These are phyloP conservation scores for Mirza zaza DNA, from an alignment of 2,113 vertebrate species.

Conservation along the genomic window DNA sequence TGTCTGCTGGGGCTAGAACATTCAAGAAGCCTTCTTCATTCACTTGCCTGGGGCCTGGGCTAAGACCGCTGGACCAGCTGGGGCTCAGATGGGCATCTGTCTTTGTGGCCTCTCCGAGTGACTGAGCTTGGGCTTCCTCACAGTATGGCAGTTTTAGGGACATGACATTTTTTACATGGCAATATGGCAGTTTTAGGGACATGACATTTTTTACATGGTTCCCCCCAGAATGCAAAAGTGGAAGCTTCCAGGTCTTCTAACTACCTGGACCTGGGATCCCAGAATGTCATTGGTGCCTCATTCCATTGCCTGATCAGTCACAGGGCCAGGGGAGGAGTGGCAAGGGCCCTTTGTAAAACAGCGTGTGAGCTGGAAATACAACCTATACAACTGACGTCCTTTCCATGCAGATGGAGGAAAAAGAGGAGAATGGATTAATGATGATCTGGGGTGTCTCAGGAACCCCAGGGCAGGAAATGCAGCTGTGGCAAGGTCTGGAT, in stretches of 20 bases:
- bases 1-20: neutral
- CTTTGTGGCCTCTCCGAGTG: neutral
- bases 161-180: neutral
- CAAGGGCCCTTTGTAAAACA: neutral
- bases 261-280: neutral
- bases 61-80: neutral
- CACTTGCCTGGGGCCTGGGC: neutral
- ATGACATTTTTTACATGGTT: neutral
- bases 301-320: neutral
- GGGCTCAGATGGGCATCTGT: neutral
- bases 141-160: neutral
- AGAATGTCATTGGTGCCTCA: neutral
- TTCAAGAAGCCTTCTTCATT: neutral
- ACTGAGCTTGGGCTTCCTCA: neutral
- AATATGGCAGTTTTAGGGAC: neutral
- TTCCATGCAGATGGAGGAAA: neutral
- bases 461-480: neutral
- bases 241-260: neutral
- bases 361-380: neutral
- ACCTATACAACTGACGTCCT: neutral
- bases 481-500: neutral
- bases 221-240: neutral
- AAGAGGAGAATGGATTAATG: neutral
- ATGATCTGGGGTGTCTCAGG: neutral
- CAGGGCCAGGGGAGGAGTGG: neutral